phyloP scores from a whole-genome alignment of 1,140 invertebrate genomes.

The Drosophila nannoptera region DNA sequence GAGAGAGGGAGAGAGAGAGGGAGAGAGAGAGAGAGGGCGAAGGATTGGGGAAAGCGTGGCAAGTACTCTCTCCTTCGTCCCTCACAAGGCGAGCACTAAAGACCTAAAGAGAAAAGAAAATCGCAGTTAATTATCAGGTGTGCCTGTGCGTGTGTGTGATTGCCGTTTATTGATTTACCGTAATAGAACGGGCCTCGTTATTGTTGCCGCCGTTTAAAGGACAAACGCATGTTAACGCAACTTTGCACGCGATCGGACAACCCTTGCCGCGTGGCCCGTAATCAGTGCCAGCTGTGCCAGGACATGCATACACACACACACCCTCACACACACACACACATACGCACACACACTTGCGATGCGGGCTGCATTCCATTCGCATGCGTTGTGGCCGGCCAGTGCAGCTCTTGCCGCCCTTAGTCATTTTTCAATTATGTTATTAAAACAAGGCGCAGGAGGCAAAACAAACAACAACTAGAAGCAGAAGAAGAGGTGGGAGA shows the following conservation, averaged over 20 bases:
- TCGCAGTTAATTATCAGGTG: conserved; percentile 63
- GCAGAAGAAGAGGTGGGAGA: background rate
- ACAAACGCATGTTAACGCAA: conserved; percentile 69
- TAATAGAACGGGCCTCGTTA: conserved; percentile 52
- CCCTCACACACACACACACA: background rate
- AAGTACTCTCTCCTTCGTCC: too few species aligned
- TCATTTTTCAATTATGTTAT: conserved; percentile 78
- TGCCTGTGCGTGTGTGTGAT: conserved; percentile 7
- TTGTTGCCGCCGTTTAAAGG: conserved; percentile 43
- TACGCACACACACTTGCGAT: background rate
- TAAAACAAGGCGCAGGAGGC: conserved; percentile 65
- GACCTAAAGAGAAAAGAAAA: conserved; percentile 29
- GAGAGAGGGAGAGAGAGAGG: background rate
- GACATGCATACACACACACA: background rate
- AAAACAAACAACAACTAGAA: background rate
- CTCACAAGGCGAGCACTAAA: too few species aligned
- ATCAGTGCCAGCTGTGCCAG: conserved; percentile 59
- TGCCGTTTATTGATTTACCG: conserved; percentile 67
- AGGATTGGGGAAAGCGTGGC: too few species aligned
- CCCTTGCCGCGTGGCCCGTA: conserved; percentile 41
- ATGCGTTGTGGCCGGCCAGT: conserved; percentile 4
- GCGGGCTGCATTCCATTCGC: conserved; percentile 55
- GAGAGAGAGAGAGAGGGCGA: background rate
- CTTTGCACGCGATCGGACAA: conserved; percentile 59
- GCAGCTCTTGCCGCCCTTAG: conserved; percentile 29